Percentiles rank a stretch among this genome's conserved stretches.
Conservation (phyloP, 2,888 invertebrate species). For the Liodrosophila aerea region DNA sequence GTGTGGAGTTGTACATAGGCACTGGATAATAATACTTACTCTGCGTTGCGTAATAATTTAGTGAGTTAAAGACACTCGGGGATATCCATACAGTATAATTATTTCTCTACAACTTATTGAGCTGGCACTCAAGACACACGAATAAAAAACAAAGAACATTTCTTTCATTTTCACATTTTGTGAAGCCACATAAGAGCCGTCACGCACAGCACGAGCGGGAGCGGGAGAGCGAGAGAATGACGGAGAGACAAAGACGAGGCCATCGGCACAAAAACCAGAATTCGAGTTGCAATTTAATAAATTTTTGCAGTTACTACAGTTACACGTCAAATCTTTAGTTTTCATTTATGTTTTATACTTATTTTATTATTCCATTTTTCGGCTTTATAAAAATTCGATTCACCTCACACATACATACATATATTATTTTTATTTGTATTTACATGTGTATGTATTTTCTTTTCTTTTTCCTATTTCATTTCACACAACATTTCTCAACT, state of each 20-base stretch:
- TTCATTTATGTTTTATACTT: slow-evolving; percentile 62
- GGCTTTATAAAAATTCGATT: slow-evolving; percentile 48
- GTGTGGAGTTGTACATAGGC: too few species aligned
- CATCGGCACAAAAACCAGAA: slow-evolving; percentile 48
- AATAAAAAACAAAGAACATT: slow-evolving; percentile 28
- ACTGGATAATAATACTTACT: not conserved
- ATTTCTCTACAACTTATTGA: slow-evolving; percentile 49
- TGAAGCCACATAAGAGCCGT: slow-evolving; percentile 58
- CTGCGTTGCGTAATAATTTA: slow-evolving; percentile 45
- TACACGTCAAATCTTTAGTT: slow-evolving; percentile 62
- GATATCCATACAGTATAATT: slow-evolving; percentile 49
- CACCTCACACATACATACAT: slow-evolving; percentile 56
- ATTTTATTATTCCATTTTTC: slow-evolving; percentile 48
- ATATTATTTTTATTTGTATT: slow-evolving; percentile 45
- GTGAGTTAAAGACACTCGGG: slow-evolving; percentile 37
- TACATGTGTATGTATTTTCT: slow-evolving; percentile 32
- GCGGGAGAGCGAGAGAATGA: slow-evolving; percentile 2
- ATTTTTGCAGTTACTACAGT: slow-evolving; percentile 59
- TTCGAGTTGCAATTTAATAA: slow-evolving; percentile 69
- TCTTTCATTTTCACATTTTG: slow-evolving; percentile 26
- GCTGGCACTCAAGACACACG: slow-evolving; percentile 15
- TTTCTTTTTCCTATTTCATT: slow-evolving; percentile 55
- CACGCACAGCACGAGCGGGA: slow-evolving; percentile 1
- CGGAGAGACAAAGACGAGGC: not conserved
- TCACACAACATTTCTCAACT: slow-evolving; percentile 62